These are phyloP conservation scores for Benthochromis sp. DNA, from an alignment of 2,113 vertebrate genomes.

Conservation along the genomic window DNA sequence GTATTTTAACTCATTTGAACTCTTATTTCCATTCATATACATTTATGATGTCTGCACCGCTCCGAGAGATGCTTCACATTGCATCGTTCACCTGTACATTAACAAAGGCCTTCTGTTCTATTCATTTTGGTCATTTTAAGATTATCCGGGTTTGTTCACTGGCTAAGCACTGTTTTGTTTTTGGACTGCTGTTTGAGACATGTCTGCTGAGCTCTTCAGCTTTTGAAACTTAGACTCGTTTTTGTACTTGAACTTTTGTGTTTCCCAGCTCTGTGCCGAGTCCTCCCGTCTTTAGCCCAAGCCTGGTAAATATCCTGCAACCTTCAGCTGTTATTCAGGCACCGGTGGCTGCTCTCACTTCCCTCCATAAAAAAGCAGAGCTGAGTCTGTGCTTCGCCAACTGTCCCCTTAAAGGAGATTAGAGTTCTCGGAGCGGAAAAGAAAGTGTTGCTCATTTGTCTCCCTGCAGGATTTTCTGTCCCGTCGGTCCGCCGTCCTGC, in stretches of 20 bases:
- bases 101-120: neutral
- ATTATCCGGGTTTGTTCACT: neutral
- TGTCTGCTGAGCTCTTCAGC: neutral
- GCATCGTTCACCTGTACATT: neutral
- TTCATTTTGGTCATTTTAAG: neutral
- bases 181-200: neutral
- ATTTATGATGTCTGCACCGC: fast-evolving
- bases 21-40: neutral
- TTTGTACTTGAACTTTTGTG: neutral
- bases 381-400: neutral
- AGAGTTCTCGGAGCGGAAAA: neutral
- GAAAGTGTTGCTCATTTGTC: neutral
- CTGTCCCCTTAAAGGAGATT: neutral
- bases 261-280: neutral
- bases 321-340: neutral
- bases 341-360: neutral
- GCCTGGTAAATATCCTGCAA: neutral
- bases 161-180: neutral
- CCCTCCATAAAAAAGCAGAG: neutral
- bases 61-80: neutral
- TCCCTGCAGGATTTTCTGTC: neutral
- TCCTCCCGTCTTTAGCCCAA: neutral
- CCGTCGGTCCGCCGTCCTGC: neutral
- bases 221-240: neutral
- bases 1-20: neutral